Evolutionary conservation across 2,113 vertebrate genomes (phyloP).

Genomic region (Haemorhous mexicanus): DNA sequence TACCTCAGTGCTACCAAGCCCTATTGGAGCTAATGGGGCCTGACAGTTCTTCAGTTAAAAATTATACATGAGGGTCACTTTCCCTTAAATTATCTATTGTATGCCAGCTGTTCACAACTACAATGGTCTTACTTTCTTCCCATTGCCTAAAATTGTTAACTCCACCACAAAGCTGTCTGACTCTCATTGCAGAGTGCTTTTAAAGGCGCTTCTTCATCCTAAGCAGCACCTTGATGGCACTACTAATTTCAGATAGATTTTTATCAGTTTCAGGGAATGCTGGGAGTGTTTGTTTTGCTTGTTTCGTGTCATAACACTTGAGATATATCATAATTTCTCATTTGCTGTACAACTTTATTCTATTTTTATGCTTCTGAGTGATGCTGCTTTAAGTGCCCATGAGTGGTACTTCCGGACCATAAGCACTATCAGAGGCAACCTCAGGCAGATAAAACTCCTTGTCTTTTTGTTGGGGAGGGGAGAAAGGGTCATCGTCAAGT

Average conservation of each 20-base stretch:
- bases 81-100: slow-evolving; percentile 84
- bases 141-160: slow-evolving; percentile 68
- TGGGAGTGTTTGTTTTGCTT: slow-evolving; percentile 25
- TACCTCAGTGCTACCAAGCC: slow-evolving; percentile 61
- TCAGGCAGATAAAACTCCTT: slow-evolving; percentile 79
- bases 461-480: slow-evolving; percentile 67
- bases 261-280: slow-evolving; percentile 5
- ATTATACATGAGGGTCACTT: slow-evolving; percentile 85
- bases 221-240: slow-evolving; percentile 61
- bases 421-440: slow-evolving; percentile 68
- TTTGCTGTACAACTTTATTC: slow-evolving; percentile 75
- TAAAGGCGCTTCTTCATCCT: slow-evolving; percentile 11
- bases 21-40: slow-evolving; percentile 81
- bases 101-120: slow-evolving; percentile 80
- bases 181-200: slow-evolving; percentile 1
- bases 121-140: slow-evolving; percentile 67
- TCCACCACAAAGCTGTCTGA: slow-evolving; percentile 32
- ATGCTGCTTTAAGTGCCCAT: slow-evolving; percentile 75
- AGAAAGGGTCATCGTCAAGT: slow-evolving; percentile 74
- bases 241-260: slow-evolving; percentile 20
- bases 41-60: slow-evolving; percentile 86
- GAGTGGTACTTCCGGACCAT: slow-evolving; percentile 80
- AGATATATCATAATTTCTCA: slow-evolving; percentile 73
- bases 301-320: slow-evolving; percentile 60
- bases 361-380: slow-evolving; percentile 80